Conservation (phyloP, 2,888 invertebrate species). For the Odontocolon sp. region DNA sequence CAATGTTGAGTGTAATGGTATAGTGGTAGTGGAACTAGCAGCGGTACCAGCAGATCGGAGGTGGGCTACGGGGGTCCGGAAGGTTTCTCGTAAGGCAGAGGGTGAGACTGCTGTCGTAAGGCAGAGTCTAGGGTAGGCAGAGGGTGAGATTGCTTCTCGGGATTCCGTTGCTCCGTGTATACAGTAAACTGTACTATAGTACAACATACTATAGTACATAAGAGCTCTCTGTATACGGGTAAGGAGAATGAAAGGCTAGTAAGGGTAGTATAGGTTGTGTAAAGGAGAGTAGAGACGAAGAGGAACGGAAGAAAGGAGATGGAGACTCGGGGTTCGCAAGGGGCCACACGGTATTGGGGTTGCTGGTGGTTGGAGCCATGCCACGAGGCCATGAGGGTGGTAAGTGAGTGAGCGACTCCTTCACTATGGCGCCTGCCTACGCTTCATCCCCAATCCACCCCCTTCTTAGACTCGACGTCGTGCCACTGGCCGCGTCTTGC, state of each 20-base stretch:
- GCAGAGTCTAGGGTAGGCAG: conserved; percentile 31
- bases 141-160: conserved; percentile 29
- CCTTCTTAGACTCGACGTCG: conserved; percentile 50
- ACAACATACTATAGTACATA: conserved; percentile 7
- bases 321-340: conserved; percentile 40
- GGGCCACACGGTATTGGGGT: conserved; percentile 64
- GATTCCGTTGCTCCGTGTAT: background rate
- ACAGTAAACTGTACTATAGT: conserved; percentile 1
- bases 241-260: conserved; percentile 48
- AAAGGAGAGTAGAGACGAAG: conserved; percentile 40
- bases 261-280: conserved; percentile 18
- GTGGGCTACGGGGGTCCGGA: conserved; percentile 17
- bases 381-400: conserved; percentile 70
- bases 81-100: conserved; percentile 12
- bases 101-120: conserved; percentile 16
- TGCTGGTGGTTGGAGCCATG: conserved; percentile 67
- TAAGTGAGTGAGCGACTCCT: conserved; percentile 76
- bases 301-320: conserved; percentile 63
- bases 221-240: conserved; percentile 23
- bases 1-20: conserved; percentile 30
- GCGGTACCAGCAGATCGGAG: conserved; percentile 32
- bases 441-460: conserved; percentile 61
- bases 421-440: conserved; percentile 72
- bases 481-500: conserved; percentile 39
- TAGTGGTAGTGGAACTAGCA: conserved; percentile 27